Evolutionary conservation across 2,797 vertebrate genomes (phyloP).

Genomic region (Tachyglossus aculeatus): DNA sequence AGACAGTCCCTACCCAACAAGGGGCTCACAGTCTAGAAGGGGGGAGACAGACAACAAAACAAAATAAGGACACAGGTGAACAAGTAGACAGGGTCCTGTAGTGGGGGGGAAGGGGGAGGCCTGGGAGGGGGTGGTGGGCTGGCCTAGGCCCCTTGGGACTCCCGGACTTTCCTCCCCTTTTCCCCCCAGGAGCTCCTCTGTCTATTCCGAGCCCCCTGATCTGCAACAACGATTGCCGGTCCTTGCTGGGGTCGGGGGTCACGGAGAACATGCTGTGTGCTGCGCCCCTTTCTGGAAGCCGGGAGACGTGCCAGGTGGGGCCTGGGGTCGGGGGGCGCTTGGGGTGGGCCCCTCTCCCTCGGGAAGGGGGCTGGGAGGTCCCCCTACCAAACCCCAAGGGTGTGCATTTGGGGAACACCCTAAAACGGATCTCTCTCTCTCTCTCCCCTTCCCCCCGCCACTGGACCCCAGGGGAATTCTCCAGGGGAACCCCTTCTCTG

Average conservation of each 20-base stretch:
- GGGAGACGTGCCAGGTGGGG: conserved; percentile 45
- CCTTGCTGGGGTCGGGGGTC: background rate
- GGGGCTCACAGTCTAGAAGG: no score
- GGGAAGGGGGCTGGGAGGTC: rapidly evolving
- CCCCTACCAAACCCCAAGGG: background rate
- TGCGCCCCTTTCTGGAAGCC: background rate
- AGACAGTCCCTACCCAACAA: no score
- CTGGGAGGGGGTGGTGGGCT: no score
- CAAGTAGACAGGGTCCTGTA: no score
- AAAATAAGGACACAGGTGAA: no score
- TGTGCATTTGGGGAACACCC: background rate
- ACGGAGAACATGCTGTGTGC: conserved; percentile 42
- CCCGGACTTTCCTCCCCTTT: no score
- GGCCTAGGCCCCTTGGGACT: no score
- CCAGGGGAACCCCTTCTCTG: conserved; percentile 66
- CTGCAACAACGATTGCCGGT: background rate
- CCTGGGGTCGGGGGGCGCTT: no score
- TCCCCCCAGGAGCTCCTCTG: conserved; percentile 16
- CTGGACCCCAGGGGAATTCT: conserved; percentile 42
- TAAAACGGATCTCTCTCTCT: background rate
- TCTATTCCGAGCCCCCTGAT: conserved; percentile 13
- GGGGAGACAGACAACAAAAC: no score
- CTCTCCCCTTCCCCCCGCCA: background rate
- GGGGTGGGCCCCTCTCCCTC: no score
- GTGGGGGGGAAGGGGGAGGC: no score